Evolutionary conservation across 2,888 invertebrate genomes (phyloP).

Genomic region (Acanthacorydalis orientalis): DNA sequence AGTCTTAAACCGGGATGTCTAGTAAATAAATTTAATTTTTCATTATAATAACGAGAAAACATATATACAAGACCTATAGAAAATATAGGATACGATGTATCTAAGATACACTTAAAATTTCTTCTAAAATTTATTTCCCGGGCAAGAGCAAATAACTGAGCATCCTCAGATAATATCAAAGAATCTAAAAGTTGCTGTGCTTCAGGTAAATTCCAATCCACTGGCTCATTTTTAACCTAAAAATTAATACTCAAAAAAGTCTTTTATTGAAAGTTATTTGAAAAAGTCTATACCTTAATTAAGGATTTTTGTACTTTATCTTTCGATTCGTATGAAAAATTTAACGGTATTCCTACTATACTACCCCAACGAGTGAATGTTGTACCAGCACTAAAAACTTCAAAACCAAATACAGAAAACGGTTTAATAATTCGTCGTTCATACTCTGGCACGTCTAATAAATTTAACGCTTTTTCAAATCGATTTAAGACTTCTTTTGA

Average conservation of each 20-base stretch:
- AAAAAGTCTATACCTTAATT: slow-evolving; percentile 30
- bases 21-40: slow-evolving; percentile 33
- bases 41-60: slow-evolving; percentile 33
- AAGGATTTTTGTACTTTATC: slow-evolving; percentile 37
- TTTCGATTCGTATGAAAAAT: slow-evolving; percentile 41
- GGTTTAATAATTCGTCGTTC: slow-evolving; percentile 37
- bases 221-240: slow-evolving; percentile 40
- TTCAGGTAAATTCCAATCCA: slow-evolving; percentile 46
- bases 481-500: slow-evolving; percentile 30
- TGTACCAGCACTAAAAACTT: slow-evolving; percentile 51
- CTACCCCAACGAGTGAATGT: slow-evolving; percentile 35
- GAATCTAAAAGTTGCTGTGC: slow-evolving; percentile 46
- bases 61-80: slow-evolving; percentile 34
- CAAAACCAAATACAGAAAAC: slow-evolving; percentile 57
- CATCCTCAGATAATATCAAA: slow-evolving; percentile 56
- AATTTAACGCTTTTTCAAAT: slow-evolving; percentile 38
- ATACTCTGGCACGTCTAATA: slow-evolving; percentile 34
- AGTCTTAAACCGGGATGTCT: slow-evolving; percentile 31
- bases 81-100: slow-evolving; percentile 33
- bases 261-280: neutral
- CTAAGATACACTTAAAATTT: slow-evolving; percentile 37
- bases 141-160: slow-evolving; percentile 66
- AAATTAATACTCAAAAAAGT: slow-evolving; percentile 11
- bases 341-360: slow-evolving; percentile 55
- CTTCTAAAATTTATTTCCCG: slow-evolving; percentile 49